phyloP scores from a whole-genome alignment of 2,797 vertebrate genomes.

The Ambastaia sidthimunki region DNA sequence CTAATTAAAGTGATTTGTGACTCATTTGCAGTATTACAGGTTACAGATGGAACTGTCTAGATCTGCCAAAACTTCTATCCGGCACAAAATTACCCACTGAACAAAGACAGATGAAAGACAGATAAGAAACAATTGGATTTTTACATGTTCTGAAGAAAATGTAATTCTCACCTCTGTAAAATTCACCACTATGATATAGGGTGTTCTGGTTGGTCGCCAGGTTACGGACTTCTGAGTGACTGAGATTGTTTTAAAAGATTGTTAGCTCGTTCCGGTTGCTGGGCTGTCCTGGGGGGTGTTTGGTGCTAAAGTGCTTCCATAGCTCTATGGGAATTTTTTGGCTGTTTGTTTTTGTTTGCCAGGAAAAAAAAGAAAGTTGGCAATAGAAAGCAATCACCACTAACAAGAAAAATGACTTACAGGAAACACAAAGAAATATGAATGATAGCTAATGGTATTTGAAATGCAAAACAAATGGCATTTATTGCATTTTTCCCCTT shows the following conservation, averaged over 20 bases:
- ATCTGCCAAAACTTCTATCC: conserved; percentile 40
- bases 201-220: not conserved
- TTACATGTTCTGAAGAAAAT: not conserved
- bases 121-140: not conserved
- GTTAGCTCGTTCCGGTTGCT: not conserved
- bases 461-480: conserved; percentile 10
- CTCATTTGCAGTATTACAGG: conserved; percentile 72
- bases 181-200: not conserved
- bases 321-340: no score
- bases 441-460: not conserved
- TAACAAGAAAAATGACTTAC: not conserved
- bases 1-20: conserved; percentile 76
- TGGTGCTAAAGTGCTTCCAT: not conserved
- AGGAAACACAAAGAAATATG: not conserved
- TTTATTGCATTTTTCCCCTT: conserved; percentile 1
- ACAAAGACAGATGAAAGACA: not conserved
- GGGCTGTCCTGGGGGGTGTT: not conserved
- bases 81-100: not conserved
- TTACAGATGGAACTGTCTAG: conserved; percentile 65
- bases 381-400: not conserved
- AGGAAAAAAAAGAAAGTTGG: not conserved
- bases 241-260: not conserved
- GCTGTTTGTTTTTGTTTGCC: no score
- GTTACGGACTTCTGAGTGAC: not conserved
- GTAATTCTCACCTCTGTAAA: not conserved